Evolutionary conservation across 1,140 invertebrate species (phyloP).

Genomic region (Chelonus insularis): DNA sequence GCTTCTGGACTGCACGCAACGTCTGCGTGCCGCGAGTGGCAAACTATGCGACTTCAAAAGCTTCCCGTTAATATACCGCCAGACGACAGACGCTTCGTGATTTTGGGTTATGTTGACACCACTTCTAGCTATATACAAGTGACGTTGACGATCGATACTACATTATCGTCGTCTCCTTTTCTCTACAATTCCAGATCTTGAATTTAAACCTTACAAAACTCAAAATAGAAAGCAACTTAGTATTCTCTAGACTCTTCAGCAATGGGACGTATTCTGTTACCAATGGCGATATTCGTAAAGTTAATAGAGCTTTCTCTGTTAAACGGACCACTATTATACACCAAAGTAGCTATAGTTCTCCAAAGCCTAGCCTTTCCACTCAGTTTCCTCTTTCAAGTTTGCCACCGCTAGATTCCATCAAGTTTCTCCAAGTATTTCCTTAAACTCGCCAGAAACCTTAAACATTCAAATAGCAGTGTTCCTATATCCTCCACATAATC

Average conservation of each 20-base stretch:
- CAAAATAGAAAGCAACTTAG: background rate
- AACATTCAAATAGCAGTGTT: background rate
- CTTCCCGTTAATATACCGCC: conserved; percentile 35
- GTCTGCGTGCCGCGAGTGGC: conserved; percentile 44
- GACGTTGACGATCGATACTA: conserved; percentile 38
- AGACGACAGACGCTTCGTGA: conserved; percentile 30
- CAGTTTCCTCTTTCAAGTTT: conserved; percentile 1
- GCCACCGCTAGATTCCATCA: conserved; percentile 11
- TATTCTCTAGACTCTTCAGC: background rate
- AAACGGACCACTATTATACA: background rate
- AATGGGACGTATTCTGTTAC: too few relatives aligned
- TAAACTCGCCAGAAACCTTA: background rate
- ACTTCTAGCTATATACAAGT: conserved; percentile 34
- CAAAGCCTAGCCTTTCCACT: conserved; percentile 3
- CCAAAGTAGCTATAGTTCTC: conserved; percentile 1
- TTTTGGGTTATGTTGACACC: conserved; percentile 42
- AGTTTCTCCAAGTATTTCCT: conserved; percentile 16
- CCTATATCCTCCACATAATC: background rate
- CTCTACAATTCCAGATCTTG: background rate
- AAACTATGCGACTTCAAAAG: conserved; percentile 52
- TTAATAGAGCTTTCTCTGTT: background rate
- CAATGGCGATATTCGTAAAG: background rate
- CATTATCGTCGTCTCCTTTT: conserved; percentile 33
- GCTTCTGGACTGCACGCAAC: conserved; percentile 41
- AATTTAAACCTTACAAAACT: background rate